phyloP scores from a whole-genome alignment of 2,888 invertebrate genomes.

The Ochropacha duplaris region DNA sequence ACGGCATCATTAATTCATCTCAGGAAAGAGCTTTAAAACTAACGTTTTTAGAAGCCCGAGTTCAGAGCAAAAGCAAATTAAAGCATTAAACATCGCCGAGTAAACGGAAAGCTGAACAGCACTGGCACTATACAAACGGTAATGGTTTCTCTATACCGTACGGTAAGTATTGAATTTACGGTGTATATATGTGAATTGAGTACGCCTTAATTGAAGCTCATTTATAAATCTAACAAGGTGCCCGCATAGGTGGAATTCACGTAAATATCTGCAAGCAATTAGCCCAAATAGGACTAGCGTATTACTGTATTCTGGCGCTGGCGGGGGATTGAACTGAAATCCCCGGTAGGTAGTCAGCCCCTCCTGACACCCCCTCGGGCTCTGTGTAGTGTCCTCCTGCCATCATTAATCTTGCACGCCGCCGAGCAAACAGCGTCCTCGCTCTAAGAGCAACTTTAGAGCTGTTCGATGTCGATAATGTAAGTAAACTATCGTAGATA shows the following conservation, averaged over 20 bases:
- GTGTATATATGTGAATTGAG: constrained; percentile 21
- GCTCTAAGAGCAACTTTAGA: constrained; percentile 53
- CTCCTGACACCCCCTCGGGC: constrained; percentile 28
- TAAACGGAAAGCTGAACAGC: constrained; percentile 16
- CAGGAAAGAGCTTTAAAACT: constrained; percentile 17
- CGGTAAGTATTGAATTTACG: constrained; percentile 4
- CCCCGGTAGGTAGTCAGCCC: constrained; percentile 25
- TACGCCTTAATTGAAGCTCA: constrained; percentile 49
- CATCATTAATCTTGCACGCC: constrained; percentile 77
- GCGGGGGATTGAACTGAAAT: constrained; percentile 45
- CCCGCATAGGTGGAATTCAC: constrained; percentile 36
- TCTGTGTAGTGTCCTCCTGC: constrained; percentile 58
- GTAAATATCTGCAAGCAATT: constrained; percentile 62
- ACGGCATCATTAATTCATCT: constrained; percentile 46
- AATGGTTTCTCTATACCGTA: constrained; percentile 17
- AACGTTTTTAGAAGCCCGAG: constrained; percentile 12
- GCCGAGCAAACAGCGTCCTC: constrained; percentile 62
- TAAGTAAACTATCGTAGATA: constrained; percentile 52
- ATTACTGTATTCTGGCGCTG: constrained; percentile 20
- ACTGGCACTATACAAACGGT: constrained; percentile 27
- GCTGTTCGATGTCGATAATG: constrained; percentile 59
- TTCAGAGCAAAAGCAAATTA: constrained; percentile 7
- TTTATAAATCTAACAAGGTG: constrained; percentile 55
- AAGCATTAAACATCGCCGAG: constrained; percentile 14
- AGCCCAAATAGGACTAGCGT: constrained; percentile 45